Evolutionary conservation across 53 echinoderm and acorn worm species (phyloP), one percentile per base, ranked within the genome.

Genomic region (Paracentrotus lividus): DNA sequence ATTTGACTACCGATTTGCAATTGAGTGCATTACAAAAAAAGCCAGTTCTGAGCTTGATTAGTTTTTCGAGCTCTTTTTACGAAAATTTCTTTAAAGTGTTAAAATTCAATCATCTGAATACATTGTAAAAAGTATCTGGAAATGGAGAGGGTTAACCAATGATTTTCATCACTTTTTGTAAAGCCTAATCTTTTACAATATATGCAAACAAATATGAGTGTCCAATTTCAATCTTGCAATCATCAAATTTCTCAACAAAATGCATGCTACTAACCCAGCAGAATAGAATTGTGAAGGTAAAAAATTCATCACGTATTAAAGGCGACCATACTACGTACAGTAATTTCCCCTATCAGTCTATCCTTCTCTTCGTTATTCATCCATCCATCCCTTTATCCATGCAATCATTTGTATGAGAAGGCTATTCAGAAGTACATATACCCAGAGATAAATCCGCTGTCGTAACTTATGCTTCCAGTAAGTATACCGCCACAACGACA

Each of bases 341-440:
- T 6, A 53, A 27, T 24, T 53, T n/a, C 16, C 33, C n/a, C 16
- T n/a, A 49, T 85, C 21, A 49, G 49, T 43, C 60, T 65, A 7
- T 66, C 45, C 43, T 15, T 61, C 65, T 26, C 14, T 89, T 26
- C 7, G 5, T 64, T 89, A 43, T 60, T 89, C 59, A 60, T 57
- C 45, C n/a, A 89, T 66, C 42, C 75, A 90, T 49, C 89, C 65
- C 65, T 89, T 66, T 89, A 89, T 90, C 75, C 91, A 90, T 90
- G 91, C 91, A 51, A 45, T 34, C 91, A 90, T 49, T 45, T 32
- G 15, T 21, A 27, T 75, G 52, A 43, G 75, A 92, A 92, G 92
- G 92, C 23, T 92, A 92, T 78, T 92, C 92, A 92, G 92, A 92
- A 23, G 92, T 92, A 0, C 92, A 92, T 53, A 52, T 92, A 1